A percentile compares a stretch with the other conserved stretches of the same genome.
These are phyloP conservation scores for Drosophila guanche DNA, from an alignment of 1,140 invertebrate genomes.

Conservation along the genomic window DNA sequence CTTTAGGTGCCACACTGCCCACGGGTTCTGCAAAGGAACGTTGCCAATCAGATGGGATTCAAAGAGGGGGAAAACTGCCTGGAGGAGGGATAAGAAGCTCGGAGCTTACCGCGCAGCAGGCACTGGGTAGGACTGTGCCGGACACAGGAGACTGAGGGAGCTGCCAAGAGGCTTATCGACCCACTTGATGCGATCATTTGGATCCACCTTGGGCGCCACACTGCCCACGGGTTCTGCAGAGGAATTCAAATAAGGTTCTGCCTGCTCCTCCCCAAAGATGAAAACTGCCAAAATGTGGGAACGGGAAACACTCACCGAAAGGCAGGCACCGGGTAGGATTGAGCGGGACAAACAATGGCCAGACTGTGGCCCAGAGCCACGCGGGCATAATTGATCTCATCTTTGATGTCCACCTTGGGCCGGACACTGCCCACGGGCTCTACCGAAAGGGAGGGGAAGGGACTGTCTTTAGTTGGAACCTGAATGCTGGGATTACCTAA, in stretches of 20 bases:
- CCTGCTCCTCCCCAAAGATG: neutral
- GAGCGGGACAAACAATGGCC: constrained; percentile 87
- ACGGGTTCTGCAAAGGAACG: constrained; percentile 78
- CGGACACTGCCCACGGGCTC: constrained; percentile 89
- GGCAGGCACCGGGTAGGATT: constrained; percentile 86
- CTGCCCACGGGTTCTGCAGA: constrained; percentile 90
- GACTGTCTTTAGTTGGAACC: neutral
- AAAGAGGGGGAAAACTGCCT: too few species aligned
- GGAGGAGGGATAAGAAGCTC: too few species aligned
- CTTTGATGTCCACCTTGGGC: constrained; percentile 86
- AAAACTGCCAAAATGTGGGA: constrained; percentile 40
- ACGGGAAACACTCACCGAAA: constrained; percentile 85
- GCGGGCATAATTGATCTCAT: constrained; percentile 72
- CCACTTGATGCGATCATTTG: constrained; percentile 85
- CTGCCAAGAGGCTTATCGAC: constrained; percentile 50
- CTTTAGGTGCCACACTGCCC: constrained; percentile 88
- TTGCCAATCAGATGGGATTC: neutral
- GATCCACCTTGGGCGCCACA: constrained; percentile 90
- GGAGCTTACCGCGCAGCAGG: constrained; percentile 85
- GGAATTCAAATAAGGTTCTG: neutral
- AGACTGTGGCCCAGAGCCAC: constrained; percentile 82
- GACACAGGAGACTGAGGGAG: constrained; percentile 85
- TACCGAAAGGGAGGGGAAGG: constrained; percentile 53
- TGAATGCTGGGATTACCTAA: constrained; percentile 84
- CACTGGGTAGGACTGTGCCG: constrained; percentile 88